Conservation (phyloP, 2,113 vertebrate species). For the Daphoenositta chrysoptera region DNA sequence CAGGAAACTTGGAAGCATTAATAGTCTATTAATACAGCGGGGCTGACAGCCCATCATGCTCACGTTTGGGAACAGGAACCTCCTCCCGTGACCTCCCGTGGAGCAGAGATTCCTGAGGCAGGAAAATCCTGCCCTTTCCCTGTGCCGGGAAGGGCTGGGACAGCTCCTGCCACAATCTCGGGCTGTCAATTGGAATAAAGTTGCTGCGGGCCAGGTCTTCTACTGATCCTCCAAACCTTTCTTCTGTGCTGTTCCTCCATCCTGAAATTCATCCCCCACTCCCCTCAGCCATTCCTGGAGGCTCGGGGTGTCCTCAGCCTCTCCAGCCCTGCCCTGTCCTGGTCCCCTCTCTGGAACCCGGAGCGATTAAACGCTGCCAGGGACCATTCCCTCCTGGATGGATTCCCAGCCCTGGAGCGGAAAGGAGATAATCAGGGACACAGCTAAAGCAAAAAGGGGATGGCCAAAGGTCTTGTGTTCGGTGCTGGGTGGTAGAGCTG, state of each 20-base stretch:
- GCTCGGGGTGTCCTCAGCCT: background rate
- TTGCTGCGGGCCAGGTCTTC: accelerated
- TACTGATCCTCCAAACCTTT: background rate
- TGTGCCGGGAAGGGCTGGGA: background rate
- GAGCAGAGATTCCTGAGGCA: background rate
- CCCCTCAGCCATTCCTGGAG: background rate
- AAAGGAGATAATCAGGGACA: background rate
- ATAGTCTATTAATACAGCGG: conserved; percentile 51
- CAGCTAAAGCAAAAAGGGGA: background rate
- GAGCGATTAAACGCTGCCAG: background rate
- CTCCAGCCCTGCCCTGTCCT: background rate
- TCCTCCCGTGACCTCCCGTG: background rate
- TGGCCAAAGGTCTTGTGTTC: background rate
- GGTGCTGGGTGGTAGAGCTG: background rate
- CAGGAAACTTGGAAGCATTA: conserved; percentile 51
- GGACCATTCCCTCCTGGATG: background rate
- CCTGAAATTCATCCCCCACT: background rate
- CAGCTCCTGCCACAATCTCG: background rate
- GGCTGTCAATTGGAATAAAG: accelerated
- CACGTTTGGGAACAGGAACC: background rate
- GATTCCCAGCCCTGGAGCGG: background rate
- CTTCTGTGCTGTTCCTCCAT: background rate
- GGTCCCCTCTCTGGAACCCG: background rate
- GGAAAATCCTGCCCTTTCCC: background rate
- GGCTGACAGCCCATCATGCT: conserved; percentile 33